Conservation (phyloP, 1,140 invertebrate species). For the Acromyrmex charruanus region DNA sequence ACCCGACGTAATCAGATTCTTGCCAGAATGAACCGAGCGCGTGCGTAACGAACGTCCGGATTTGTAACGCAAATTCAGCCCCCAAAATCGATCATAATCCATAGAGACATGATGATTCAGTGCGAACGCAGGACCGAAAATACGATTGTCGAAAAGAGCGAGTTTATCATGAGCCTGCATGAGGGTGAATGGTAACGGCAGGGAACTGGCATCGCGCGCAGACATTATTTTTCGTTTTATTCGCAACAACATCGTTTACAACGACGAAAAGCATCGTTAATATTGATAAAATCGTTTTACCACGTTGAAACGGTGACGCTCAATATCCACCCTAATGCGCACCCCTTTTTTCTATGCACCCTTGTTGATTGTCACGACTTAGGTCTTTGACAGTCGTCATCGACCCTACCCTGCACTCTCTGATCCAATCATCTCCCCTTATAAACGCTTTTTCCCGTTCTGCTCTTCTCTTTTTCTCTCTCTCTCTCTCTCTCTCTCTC, state of each 20-base stretch:
- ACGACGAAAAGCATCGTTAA: constrained; percentile 65
- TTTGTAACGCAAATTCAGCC: constrained; percentile 55
- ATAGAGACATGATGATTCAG: constrained; percentile 67
- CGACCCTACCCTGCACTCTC: background rate
- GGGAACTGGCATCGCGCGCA: constrained; percentile 20
- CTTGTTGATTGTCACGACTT: constrained; percentile 30
- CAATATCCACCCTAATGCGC: constrained; percentile 43
- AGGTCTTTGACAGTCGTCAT: constrained; percentile 48
- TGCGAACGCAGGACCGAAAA: background rate
- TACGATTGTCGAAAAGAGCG: constrained; percentile 19
- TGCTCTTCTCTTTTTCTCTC: background rate
- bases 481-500: too few species aligned
- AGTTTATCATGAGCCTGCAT: background rate
- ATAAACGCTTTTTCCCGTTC: constrained; percentile 5
- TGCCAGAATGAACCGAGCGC: constrained; percentile 5
- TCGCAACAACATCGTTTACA: constrained; percentile 62
- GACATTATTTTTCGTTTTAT: constrained; percentile 70
- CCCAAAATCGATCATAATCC: constrained; percentile 67
- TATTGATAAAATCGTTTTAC: constrained; percentile 64
- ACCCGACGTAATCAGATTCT: constrained; percentile 48
- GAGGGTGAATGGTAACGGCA: constrained; percentile 1
- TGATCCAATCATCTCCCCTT: constrained; percentile 49
- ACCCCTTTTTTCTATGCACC: constrained; percentile 7
- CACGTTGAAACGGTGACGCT: constrained; percentile 36
- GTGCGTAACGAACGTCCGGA: background rate